Evolutionary conservation across 2,888 invertebrate genomes (phyloP), one percentile per base, ranked within the genome.

Genomic region (Liopterus haemorrhoidalis): DNA sequence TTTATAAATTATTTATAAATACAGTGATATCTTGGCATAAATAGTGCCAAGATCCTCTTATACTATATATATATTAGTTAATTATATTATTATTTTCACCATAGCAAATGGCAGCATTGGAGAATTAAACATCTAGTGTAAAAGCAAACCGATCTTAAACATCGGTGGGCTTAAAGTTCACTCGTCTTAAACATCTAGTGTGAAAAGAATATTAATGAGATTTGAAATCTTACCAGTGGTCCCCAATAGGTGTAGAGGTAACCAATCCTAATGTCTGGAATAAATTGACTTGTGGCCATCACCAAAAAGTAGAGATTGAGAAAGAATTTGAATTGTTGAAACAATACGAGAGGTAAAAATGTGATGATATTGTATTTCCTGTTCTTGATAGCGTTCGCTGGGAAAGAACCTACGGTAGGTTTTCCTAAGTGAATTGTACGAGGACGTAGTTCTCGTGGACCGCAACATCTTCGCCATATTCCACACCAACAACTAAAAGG

Each of bases 181-280:
- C n/a, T n/a, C n/a, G n/a, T n/a, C n/a, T n/a, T 6, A 21, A 12
- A 20, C 12, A 25, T 3, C 1, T 32, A 11, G 1, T 21, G n/a
- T n/a, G n/a, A n/a, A n/a, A n/a, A n/a, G n/a, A n/a, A n/a, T n/a
- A n/a, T n/a, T n/a, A n/a, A n/a, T n/a, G n/a, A n/a, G n/a, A n/a
- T n/a, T n/a, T n/a, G n/a, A n/a, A n/a, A n/a, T n/a, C 71, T 72
- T 66, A 81, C 82, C 64, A 99, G 68, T 32, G 99, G 99, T 49
- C 94, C 97, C 99, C 99, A 99, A 69, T 99, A 99, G 0, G 99
- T 99, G 68, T 97, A 99, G 31, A 97, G 78, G 66, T 94, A 95
- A 2, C 99, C 97, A 60, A 99, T 93, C 57, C 91, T 78, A 55
- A 99, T 86, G 60, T 91, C 92, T 16, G 95, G 93, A 64, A 99